Evolutionary conservation across 2,888 invertebrate genomes (phyloP).

Genomic region (Sinelater perroti): DNA sequence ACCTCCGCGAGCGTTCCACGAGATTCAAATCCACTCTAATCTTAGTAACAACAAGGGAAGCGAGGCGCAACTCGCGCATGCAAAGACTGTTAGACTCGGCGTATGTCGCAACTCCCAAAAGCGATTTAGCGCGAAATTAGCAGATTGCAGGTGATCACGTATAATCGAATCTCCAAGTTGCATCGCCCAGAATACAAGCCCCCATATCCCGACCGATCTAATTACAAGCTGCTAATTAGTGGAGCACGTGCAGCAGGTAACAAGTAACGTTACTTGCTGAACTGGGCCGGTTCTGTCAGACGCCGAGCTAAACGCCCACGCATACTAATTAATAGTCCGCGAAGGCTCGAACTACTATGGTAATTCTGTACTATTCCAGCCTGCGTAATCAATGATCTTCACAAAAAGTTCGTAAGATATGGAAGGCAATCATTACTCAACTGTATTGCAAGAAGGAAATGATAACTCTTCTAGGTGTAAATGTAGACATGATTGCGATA

Average conservation of each 20-base stretch:
- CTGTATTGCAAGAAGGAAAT: no score
- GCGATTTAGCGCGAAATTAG: conserved; percentile 33
- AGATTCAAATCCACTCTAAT: background rate
- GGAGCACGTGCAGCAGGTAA: conserved; percentile 15
- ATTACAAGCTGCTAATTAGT: conserved; percentile 27
- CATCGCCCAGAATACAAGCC: conserved; percentile 19
- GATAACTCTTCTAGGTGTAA: no score
- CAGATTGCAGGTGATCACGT: conserved; percentile 32
- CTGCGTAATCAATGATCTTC: no score
- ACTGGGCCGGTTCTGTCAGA: conserved; percentile 3
- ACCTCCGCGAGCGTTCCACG: no score
- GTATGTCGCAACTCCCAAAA: conserved; percentile 8
- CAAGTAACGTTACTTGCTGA: background rate
- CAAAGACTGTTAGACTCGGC: background rate
- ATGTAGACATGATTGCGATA: no score
- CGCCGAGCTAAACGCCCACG: conserved; percentile 1
- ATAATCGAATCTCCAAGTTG: conserved; percentile 25
- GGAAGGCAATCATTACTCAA: no score
- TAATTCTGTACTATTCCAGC: no score
- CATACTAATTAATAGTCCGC: conserved; percentile 5
- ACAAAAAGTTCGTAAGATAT: no score
- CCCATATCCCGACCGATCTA: conserved; percentile 15
- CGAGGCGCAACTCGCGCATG: background rate
- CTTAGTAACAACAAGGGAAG: background rate
- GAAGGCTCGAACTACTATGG: no score